A percentile compares a stretch with the other conserved stretches of the same genome.
phyloP scores from a whole-genome alignment of 2,888 invertebrate genomes.

The Clivina fossor region DNA sequence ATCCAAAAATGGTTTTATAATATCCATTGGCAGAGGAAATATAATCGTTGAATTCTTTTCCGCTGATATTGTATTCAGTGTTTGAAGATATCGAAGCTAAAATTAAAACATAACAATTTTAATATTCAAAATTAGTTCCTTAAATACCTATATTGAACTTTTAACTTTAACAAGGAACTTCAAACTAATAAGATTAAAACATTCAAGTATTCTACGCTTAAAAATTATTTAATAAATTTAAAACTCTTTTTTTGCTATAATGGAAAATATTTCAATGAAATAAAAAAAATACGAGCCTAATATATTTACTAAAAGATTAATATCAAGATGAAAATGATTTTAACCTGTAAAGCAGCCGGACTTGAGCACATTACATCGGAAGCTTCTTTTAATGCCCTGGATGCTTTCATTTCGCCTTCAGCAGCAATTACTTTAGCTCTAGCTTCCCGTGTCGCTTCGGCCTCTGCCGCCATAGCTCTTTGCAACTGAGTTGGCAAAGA shows the following conservation, averaged over 20 bases:
- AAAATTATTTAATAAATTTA: background rate
- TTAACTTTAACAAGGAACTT: background rate
- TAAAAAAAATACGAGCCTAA: background rate
- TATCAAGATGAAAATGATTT: background rate
- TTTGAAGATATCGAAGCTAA: slow-evolving; percentile 85
- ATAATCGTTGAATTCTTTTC: slow-evolving; percentile 96
- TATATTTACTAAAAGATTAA: background rate
- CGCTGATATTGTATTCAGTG: slow-evolving; percentile 86
- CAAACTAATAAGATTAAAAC: too few relatives aligned
- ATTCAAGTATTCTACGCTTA: too few relatives aligned
- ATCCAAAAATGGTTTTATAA: slow-evolving; percentile 52
- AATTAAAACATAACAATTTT: slow-evolving; percentile 45
- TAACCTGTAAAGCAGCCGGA: slow-evolving; percentile 77
- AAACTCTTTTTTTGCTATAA: background rate
- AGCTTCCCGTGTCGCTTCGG: slow-evolving; percentile 79
- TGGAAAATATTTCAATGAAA: background rate
- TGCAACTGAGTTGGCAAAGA: slow-evolving; percentile 75
- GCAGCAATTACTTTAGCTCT: slow-evolving; percentile 79
- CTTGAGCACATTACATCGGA: slow-evolving; percentile 81
- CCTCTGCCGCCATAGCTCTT: slow-evolving; percentile 82
- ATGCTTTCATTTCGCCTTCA: slow-evolving; percentile 85
- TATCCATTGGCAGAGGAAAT: slow-evolving; percentile 88
- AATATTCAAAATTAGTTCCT: background rate
- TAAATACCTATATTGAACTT: background rate
- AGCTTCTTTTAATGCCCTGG: slow-evolving; percentile 81